phyloP scores from a whole-genome alignment of 2,113 vertebrate species.

The Equus przewalskii region DNA sequence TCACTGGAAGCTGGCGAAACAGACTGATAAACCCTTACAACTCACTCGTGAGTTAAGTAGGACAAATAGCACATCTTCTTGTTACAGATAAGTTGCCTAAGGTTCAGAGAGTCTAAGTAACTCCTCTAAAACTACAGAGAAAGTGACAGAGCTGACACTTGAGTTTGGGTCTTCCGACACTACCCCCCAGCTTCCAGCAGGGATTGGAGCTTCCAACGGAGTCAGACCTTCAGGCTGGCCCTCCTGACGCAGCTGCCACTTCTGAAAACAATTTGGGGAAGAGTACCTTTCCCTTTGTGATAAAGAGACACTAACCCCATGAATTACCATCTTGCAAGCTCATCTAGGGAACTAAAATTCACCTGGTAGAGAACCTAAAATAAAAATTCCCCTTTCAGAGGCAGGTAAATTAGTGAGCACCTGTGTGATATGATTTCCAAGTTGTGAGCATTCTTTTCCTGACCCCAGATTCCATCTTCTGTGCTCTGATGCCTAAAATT shows the following conservation, averaged over 20 bases:
- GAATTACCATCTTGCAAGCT: background rate
- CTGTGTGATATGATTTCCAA: background rate
- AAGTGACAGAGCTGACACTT: background rate
- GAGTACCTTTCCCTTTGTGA: background rate
- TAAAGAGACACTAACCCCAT: background rate
- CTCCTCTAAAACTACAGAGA: background rate
- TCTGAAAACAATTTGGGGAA: background rate
- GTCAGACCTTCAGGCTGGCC: background rate
- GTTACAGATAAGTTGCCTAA: background rate
- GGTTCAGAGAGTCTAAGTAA: background rate
- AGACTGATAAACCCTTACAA: background rate
- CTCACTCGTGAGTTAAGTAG: background rate
- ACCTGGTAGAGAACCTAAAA: background rate
- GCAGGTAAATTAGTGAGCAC: too few relatives aligned
- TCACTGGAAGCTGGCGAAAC: rapidly evolving
- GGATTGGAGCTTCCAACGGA: rapidly evolving
- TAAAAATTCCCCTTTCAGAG: background rate
- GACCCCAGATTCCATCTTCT: background rate
- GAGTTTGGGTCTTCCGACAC: background rate
- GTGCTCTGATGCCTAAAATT: background rate
- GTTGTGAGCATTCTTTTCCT: background rate
- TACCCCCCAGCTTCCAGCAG: too few relatives aligned
- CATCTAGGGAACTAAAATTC: background rate
- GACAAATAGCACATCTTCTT: background rate
- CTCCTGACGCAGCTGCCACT: background rate